Evolutionary conservation across 2,888 invertebrate species (phyloP), one percentile per base, ranked within the genome.

Genomic region (Yponomeuta cagnagella): DNA sequence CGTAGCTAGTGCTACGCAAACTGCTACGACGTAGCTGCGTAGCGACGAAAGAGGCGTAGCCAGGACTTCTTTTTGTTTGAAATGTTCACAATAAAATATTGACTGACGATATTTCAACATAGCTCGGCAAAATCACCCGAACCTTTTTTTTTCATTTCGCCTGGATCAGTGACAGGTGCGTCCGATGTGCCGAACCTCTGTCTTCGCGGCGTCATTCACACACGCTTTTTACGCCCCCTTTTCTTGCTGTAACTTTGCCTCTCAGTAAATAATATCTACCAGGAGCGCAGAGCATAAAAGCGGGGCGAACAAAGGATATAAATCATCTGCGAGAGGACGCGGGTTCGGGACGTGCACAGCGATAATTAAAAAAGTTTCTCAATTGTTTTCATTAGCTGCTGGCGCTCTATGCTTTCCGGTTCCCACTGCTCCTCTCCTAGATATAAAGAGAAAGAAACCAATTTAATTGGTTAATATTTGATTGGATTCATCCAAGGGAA

Each of bases 331-430:
- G 70, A 70, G 30, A 64, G 65, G 70, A 70, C 70, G 58, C 63
- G 70, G 64, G 63, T 63, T 63, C 63, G 37, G 69, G 33, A 70
- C 70, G 70, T 65, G 70, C 43, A 65, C 10, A 8, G 65, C 65
- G 64, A 65, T 70, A 70, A 70, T 70, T 70, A 70, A 70, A 70
- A 70, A 70, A 65, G 70, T 70, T 70, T 70, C 65, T 65, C 70
- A 65, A 70, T 70, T 70, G 65, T 70, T 70, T 70, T 48, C 70
- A 70, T 65, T 70, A 70, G 70, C 70, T 70, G 65, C 65, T 65
- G 43, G 63, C 63, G 31, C 63, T 37, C 58, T 48, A 65, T 70
- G 70, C 48, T 65, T 48, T 30, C 69, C 63, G 33, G 69, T 63
- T 15, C 37, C 23, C 69, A 12, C 12, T 10, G 68, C n/a, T 68